phyloP scores from a whole-genome alignment of 2,888 invertebrate species.

The Plebejus anna region DNA sequence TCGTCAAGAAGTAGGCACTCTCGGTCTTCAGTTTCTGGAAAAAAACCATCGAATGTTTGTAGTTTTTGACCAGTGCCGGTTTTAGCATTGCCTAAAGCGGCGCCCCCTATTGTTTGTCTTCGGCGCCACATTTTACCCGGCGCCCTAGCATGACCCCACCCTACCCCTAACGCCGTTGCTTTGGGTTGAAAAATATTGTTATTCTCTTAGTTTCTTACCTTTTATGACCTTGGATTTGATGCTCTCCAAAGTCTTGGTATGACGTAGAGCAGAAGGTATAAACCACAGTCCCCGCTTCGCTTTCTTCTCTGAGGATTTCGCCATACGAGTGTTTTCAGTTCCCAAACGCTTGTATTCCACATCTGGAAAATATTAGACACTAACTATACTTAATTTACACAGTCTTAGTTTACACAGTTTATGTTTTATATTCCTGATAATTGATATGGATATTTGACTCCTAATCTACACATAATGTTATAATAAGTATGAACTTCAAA shows the following conservation, averaged over 20 bases:
- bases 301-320: constrained; percentile 56
- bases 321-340: constrained; percentile 51
- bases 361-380: constrained; percentile 50
- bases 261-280: constrained; percentile 71
- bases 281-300: constrained; percentile 73
- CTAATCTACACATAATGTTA: too few relatives aligned
- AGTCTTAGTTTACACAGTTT: neutral
- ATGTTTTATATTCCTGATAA: too few relatives aligned
- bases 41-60: constrained; percentile 24
- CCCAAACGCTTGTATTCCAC: constrained; percentile 74
- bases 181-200: too few relatives aligned
- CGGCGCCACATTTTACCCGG: too few relatives aligned
- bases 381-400: neutral
- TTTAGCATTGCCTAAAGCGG: too few relatives aligned
- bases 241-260: constrained; percentile 73
- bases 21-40: constrained; percentile 75
- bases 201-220: constrained; percentile 47
- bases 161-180: too few relatives aligned
- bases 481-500: too few relatives aligned
- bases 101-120: too few relatives aligned
- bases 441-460: too few relatives aligned
- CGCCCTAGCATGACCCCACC: too few relatives aligned
- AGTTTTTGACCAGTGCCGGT: neutral
- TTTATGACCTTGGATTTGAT: constrained; percentile 72
- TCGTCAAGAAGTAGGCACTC: constrained; percentile 81